Evolutionary conservation across 1,140 invertebrate species (phyloP), one percentile per base, ranked within the genome.

Genomic region (Pygmarrhopalites habei): DNA sequence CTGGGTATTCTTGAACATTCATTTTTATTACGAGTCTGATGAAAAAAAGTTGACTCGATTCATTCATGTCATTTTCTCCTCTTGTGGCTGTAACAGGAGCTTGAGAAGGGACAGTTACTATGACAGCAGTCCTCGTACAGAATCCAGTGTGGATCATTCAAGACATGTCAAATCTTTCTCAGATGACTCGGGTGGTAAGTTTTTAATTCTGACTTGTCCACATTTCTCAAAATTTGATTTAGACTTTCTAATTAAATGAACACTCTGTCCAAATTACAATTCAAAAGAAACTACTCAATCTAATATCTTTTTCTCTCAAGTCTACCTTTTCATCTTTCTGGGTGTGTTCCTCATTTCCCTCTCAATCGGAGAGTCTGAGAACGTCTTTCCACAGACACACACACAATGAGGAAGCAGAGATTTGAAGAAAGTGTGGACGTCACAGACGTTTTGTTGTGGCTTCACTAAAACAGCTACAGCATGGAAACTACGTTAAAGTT

Each of bases 211-310:
- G 7, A 39, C 28, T 55, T 25, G 12, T 30, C 52, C 52, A 28
- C 52, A 23, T 49, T 49, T 49, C 5, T 95, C 95, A 67, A 89
- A 91, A 73, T 88, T 55, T 23, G 15, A 17, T 29, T 25, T 10
- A 58, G 41, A 47, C 15, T 39, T 58, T 15, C 19, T 39, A 12
- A 43, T 58, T 58, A 46, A 58, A 10, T 78, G 35, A 39, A 39
- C 35, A 10, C 7, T 10, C 17, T 39, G 35, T 39, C 7, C 7
- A 10, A 39, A 39, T 39, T 39, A 17, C 17, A 39, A 39, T n/a
- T n/a, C n/a, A n/a, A n/a, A n/a, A n/a, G n/a, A n/a, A n/a, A n/a
- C n/a, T n/a, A n/a, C n/a, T n/a, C n/a, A n/a, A n/a, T n/a, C n/a
- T n/a, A n/a, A n/a, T n/a, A n/a, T n/a, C n/a, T n/a, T n/a, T n/a